These are phyloP conservation scores for Synodontis membranacea DNA, from an alignment of 2,113 vertebrate genomes.

Conservation along the genomic window DNA sequence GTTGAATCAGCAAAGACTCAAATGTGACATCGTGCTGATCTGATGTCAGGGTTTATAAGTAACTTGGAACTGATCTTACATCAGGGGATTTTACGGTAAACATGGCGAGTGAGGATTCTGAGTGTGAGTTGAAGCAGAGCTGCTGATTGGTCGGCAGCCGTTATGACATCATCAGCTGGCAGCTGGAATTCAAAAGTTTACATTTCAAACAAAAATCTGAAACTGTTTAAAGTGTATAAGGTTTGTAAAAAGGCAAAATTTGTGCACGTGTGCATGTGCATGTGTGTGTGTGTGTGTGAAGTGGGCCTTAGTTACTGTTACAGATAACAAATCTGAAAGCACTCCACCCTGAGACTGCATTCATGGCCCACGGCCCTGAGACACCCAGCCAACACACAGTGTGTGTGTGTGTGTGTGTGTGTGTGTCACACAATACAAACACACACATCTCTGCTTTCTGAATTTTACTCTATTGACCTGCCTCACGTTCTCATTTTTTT, in stretches of 20 bases:
- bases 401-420: no score
- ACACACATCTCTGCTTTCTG: background rate
- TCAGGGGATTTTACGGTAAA: background rate
- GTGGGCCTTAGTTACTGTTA: background rate
- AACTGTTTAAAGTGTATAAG: no score
- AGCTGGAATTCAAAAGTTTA: background rate
- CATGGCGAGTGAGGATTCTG: background rate
- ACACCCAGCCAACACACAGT: background rate
- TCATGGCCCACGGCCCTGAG: slow-evolving; percentile 1
- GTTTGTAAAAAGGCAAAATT: no score
- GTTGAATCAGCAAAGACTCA: background rate
- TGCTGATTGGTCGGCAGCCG: background rate
- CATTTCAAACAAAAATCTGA: no score
- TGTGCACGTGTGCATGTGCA: slow-evolving; percentile 13
- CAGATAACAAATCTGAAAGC: background rate
- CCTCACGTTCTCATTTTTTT: background rate
- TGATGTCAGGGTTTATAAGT: background rate
- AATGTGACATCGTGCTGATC: background rate
- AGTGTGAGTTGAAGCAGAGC: background rate
- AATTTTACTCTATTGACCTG: background rate
- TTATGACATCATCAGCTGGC: background rate
- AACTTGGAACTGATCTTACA: background rate
- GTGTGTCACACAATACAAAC: background rate
- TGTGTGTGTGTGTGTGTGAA: slow-evolving; percentile 15
- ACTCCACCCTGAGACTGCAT: slow-evolving; percentile 8